phyloP scores from a whole-genome alignment of 2,888 invertebrate genomes.

The Eumerus sabulonum region DNA sequence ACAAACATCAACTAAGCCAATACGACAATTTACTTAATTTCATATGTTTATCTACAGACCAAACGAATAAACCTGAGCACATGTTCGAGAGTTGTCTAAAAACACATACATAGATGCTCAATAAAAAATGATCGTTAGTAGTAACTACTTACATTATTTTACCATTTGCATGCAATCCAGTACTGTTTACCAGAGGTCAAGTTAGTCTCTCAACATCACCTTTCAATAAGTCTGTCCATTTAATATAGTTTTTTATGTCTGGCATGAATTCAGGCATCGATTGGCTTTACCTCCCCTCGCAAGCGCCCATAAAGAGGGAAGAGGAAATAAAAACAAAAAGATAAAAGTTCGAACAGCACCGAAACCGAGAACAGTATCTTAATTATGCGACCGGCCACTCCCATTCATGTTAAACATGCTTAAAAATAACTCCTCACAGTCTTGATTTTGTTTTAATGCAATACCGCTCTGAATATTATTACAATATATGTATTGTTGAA shows the following conservation, averaged over 20 bases:
- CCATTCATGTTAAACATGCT: constrained; percentile 55
- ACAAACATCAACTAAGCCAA: too few species aligned
- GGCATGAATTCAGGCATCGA: constrained; percentile 54
- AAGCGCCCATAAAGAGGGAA: not conserved
- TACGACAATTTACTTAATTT: too few species aligned
- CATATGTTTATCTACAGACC: too few species aligned
- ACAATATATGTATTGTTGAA: constrained; percentile 7
- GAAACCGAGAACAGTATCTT: constrained; percentile 26
- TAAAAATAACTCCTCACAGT: constrained; percentile 58
- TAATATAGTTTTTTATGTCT: constrained; percentile 33
- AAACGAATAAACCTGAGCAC: not conserved
- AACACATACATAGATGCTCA: too few species aligned
- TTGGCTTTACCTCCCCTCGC: constrained; percentile 36
- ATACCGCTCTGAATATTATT: constrained; percentile 51
- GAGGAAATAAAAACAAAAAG: too few species aligned
- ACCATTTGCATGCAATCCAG: too few species aligned
- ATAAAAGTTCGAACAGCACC: too few species aligned
- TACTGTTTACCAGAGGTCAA: too few species aligned
- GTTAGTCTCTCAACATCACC: too few species aligned
- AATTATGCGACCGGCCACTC: constrained; percentile 62
- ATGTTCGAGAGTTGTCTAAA: not conserved
- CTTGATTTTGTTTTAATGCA: constrained; percentile 60
- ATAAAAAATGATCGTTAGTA: too few species aligned
- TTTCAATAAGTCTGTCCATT: constrained; percentile 25
- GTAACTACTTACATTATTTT: too few species aligned